Evolutionary conservation across 2,888 invertebrate species (phyloP).

Genomic region (Sesia apiformis): DNA sequence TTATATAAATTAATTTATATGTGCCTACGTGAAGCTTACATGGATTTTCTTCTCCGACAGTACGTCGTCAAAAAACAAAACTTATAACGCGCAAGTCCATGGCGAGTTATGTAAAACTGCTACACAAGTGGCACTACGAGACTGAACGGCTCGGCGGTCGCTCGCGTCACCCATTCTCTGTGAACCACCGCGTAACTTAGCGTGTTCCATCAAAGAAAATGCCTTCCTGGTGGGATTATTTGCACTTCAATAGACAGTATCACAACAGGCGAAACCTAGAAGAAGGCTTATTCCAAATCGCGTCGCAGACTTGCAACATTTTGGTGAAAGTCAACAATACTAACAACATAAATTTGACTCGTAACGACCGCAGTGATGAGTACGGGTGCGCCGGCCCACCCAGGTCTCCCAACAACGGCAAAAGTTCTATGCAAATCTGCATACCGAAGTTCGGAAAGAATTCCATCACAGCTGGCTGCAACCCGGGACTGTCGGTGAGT

Average conservation of each 20-base stretch:
- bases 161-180: conserved; percentile 14
- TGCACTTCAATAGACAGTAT: conserved; percentile 65
- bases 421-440: conserved; percentile 71
- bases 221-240: conserved; percentile 78
- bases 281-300: conserved; percentile 85
- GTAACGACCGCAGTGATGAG: conserved; percentile 78
- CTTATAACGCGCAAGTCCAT: conserved; percentile 58
- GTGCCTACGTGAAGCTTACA: not conserved
- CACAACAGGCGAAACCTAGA: conserved; percentile 78
- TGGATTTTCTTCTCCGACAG: conserved; percentile 16
- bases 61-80: conserved; percentile 24
- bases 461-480: conserved; percentile 69
- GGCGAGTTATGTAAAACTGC: conserved; percentile 16
- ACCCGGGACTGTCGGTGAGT: conserved; percentile 77
- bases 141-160: conserved; percentile 9
- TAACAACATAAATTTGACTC: conserved; percentile 80
- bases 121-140: conserved; percentile 12
- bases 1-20: not conserved
- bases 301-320: conserved; percentile 85
- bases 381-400: conserved; percentile 68
- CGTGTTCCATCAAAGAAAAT: conserved; percentile 41
- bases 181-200: not conserved
- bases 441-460: conserved; percentile 71
- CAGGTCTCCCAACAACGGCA: conserved; percentile 21
- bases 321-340: conserved; percentile 85